Conservation (phyloP, 2,888 invertebrate genomes). For the Euproctis similis region DNA sequence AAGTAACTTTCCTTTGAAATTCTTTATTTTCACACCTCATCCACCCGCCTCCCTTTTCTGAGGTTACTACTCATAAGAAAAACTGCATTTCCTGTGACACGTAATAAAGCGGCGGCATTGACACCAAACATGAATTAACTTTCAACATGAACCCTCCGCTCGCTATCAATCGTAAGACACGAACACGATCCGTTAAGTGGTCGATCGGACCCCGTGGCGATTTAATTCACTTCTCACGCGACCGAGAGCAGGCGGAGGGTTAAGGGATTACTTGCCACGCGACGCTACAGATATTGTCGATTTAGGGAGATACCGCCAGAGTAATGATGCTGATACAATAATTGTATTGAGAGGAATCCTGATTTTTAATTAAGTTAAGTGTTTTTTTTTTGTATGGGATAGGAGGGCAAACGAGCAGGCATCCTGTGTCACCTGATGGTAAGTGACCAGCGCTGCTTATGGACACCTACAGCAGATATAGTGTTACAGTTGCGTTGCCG, state of each 20-base stretch:
- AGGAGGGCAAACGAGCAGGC: too few relatives aligned
- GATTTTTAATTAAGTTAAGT: constrained; percentile 12
- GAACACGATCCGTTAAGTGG: constrained; percentile 65
- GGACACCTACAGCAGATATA: too few relatives aligned
- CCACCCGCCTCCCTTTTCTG: too few relatives aligned
- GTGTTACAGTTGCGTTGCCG: too few relatives aligned
- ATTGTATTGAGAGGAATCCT: constrained; percentile 36
- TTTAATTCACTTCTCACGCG: constrained; percentile 72
- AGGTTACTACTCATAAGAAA: constrained; percentile 32
- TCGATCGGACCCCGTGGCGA: constrained; percentile 56
- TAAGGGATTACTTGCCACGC: constrained; percentile 67
- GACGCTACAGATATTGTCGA: constrained; percentile 70
- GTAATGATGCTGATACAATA: constrained; percentile 57
- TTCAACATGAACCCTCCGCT: constrained; percentile 52
- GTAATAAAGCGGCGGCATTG: constrained; percentile 60
- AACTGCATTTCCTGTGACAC: constrained; percentile 56
- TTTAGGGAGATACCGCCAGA: constrained; percentile 48
- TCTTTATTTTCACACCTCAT: too few relatives aligned
- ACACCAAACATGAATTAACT: constrained; percentile 73
- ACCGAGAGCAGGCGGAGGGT: constrained; percentile 53
- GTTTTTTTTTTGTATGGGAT: too few relatives aligned
- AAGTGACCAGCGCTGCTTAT: too few relatives aligned
- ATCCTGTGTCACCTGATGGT: too few relatives aligned
- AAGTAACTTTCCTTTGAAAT: too few relatives aligned
- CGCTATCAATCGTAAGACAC: constrained; percentile 66